Evolutionary conservation across 2,113 vertebrate species (phyloP).

Genomic region (Gobius niger): DNA sequence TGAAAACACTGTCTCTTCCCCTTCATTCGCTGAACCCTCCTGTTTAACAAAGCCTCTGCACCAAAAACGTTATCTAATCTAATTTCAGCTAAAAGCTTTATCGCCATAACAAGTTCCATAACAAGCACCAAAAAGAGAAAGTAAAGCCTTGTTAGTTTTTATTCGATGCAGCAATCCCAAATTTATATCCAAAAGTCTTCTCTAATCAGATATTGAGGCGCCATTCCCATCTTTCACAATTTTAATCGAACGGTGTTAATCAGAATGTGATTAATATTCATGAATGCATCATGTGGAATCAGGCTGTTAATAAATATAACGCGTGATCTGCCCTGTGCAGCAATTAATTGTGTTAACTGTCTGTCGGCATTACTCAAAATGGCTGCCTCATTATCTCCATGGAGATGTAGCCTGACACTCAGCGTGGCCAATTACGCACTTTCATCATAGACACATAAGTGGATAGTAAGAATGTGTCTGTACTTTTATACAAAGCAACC

Average conservation of each 20-base stretch:
- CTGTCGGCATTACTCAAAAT: conserved; percentile 53
- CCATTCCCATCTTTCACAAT: neutral
- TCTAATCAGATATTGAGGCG: neutral
- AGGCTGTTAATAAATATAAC: conserved; percentile 35
- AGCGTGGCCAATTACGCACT: conserved; percentile 48
- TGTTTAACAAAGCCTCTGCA: too few species aligned
- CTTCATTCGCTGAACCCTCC: too few species aligned
- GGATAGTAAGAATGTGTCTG: conserved; percentile 6
- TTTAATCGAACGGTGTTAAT: conserved; percentile 30
- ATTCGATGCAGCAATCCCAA: neutral
- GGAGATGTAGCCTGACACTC: conserved; percentile 43
- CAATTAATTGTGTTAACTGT: conserved; percentile 46
- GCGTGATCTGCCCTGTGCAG: conserved; percentile 32
- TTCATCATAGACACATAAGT: conserved; percentile 36
- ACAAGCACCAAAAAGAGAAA: neutral
- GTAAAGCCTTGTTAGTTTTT: neutral
- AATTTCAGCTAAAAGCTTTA: too few species aligned
- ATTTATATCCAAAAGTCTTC: neutral
- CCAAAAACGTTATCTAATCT: too few species aligned
- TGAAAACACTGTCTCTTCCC: too few species aligned
- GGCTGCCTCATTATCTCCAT: conserved; percentile 57
- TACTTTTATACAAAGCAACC: conserved; percentile 15
- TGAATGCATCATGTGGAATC: conserved; percentile 39
- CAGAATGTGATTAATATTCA: conserved; percentile 42
- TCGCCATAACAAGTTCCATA: too few species aligned